Evolutionary conservation across 2,888 invertebrate genomes (phyloP), one percentile per base, ranked within the genome.

Genomic region (Abrostola triplasia): DNA sequence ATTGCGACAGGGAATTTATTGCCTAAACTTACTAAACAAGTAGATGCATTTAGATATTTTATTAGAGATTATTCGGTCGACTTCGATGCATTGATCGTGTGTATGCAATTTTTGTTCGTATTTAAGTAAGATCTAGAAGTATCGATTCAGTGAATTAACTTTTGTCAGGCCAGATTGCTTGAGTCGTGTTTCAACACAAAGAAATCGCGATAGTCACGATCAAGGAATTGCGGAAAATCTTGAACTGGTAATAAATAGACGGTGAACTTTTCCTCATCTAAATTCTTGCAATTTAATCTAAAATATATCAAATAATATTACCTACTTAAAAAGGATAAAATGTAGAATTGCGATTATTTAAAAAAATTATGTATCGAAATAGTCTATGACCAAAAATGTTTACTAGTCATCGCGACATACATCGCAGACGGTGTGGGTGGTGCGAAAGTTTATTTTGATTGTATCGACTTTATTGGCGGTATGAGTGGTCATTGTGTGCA

Each of bases 361-460:
- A 24, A 24, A 24, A 24, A 4, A 24, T 24, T 24, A 10, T 10
- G 13, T 40, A 2, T 6, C 35, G 11, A 47, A 64, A 38, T 38
- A 12, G 37, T 53, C n/a, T 51, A 6, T 50, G 42, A 51, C 59
- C 24, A 48, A 57, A 57, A 40, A 13, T 41, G 36, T 5, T 36
- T 10, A 59, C 24, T 59, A 65, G 60, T 61, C 50, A 59, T 55
- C 52, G 36, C 58, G 61, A 61, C 62, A 63, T 11, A 77, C 52
- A 51, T 67, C 36, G 24, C 0, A 40, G 52, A 40, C 0, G 36
- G 49, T 51, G 79, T 77, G 50, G 76, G 79, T 7, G 66, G 12
- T 61, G 52, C 52, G 70, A 73, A 79, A 79, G 66, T 38, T 13
- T 36, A 47, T 60, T 59, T 70, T 59, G 59, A 68, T 51, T 70